Evolutionary conservation across 2,888 invertebrate genomes (phyloP).

Genomic region (Pyralis farinalis): DNA sequence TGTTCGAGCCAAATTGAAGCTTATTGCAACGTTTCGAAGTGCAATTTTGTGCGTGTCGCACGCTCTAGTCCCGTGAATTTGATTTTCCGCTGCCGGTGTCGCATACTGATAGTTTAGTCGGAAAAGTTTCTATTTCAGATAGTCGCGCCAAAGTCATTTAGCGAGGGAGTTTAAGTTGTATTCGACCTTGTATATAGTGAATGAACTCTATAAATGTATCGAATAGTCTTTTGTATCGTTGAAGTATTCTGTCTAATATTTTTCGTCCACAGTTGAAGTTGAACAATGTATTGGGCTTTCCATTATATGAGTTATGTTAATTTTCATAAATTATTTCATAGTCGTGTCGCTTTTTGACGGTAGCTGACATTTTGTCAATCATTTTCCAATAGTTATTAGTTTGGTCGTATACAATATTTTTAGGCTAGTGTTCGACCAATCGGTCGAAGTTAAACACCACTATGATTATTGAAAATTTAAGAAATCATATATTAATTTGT

Average conservation of each 20-base stretch:
- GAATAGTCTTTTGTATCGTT: too few species aligned
- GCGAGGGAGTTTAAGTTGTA: slow-evolving; percentile 37
- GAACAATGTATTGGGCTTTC: slow-evolving; percentile 5
- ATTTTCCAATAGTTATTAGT: too few species aligned
- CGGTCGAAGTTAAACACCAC: too few species aligned
- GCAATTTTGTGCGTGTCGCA: slow-evolving; percentile 22
- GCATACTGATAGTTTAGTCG: slow-evolving; percentile 40
- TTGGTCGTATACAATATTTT: too few species aligned
- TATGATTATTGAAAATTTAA: too few species aligned
- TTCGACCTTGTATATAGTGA: slow-evolving; percentile 13
- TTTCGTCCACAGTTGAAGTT: slow-evolving; percentile 15
- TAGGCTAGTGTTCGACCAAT: too few species aligned
- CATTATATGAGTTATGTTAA: slow-evolving; percentile 27
- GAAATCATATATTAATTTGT: too few species aligned
- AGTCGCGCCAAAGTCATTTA: slow-evolving; percentile 30
- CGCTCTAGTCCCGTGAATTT: slow-evolving; percentile 27
- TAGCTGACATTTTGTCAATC: neutral
- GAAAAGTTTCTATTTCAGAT: slow-evolving; percentile 43
- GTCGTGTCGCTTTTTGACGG: neutral
- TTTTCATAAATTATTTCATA: neutral
- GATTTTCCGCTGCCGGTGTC: slow-evolving; percentile 31
- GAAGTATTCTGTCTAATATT: neutral
- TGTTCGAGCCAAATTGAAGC: slow-evolving; percentile 32
- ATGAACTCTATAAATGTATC: slow-evolving; percentile 28
- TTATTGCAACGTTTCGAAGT: slow-evolving; percentile 29